Percentiles rank a stretch among this genome's conserved stretches.
phyloP scores from a whole-genome alignment of 1,140 invertebrate genomes.

The Parapsyche elsis region DNA sequence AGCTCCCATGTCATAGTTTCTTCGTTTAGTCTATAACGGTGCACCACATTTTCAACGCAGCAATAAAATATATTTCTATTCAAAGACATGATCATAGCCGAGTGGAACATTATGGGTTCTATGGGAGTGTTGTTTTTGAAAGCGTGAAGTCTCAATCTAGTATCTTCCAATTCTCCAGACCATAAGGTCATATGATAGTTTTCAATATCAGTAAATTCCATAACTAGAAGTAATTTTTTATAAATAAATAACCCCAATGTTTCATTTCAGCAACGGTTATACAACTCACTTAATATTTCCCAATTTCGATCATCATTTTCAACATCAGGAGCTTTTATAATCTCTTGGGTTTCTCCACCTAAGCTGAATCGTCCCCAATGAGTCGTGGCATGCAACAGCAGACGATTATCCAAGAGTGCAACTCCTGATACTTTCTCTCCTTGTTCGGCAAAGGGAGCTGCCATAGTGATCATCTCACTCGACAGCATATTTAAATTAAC shows the following conservation, averaged over 20 bases:
- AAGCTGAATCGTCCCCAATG: constrained; percentile 82
- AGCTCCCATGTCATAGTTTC: constrained; percentile 72
- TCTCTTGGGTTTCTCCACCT: constrained; percentile 76
- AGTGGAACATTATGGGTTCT: constrained; percentile 79
- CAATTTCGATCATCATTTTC: constrained; percentile 67
- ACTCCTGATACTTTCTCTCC: constrained; percentile 76
- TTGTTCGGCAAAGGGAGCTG: constrained; percentile 81
- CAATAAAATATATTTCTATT: constrained; percentile 61
- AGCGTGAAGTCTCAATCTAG: constrained; percentile 75
- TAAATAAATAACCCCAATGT: too few relatives aligned
- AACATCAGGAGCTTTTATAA: constrained; percentile 70
- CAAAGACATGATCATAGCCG: constrained; percentile 67
- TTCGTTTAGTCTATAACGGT: constrained; percentile 66
- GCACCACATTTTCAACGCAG: constrained; percentile 69
- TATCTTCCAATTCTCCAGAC: constrained; percentile 82
- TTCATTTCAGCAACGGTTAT: neutral
- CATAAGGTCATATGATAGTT: constrained; percentile 81
- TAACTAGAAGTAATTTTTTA: constrained; percentile 63
- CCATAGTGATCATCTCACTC: constrained; percentile 86
- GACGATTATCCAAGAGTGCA: constrained; percentile 80
- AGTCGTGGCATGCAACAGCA: constrained; percentile 72
- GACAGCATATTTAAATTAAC: constrained; percentile 90
- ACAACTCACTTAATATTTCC: constrained; percentile 76
- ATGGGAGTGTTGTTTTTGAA: constrained; percentile 68
- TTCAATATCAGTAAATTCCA: constrained; percentile 79